A percentile compares a stretch with the other conserved stretches of the same genome.
Conservation (phyloP, 2,888 invertebrate species). For the Abscondita cerata region DNA sequence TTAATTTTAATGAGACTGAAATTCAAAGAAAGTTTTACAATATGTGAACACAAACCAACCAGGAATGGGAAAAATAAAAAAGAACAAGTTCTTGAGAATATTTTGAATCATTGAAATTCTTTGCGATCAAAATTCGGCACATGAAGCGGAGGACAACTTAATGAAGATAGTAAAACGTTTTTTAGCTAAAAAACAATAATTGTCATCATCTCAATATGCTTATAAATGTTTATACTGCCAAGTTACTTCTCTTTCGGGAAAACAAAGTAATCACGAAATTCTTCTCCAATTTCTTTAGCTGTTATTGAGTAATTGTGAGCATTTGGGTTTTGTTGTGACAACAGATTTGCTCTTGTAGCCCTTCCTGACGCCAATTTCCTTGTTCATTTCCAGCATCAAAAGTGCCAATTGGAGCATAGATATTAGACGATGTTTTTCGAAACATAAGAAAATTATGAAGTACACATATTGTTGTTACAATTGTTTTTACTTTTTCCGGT, state of each 20-base stretch:
- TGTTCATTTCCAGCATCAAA: constrained; percentile 7
- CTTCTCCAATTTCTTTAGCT: constrained; percentile 24
- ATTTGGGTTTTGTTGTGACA: constrained; percentile 13
- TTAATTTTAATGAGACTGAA: too few species aligned
- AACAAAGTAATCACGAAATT: constrained; percentile 26
- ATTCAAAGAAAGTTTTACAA: too few species aligned
- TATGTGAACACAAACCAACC: too few species aligned
- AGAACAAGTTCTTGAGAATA: too few species aligned
- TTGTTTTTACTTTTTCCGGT: constrained; percentile 16
- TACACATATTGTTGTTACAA: too few species aligned
- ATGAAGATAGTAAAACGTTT: too few species aligned
- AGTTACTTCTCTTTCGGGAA: constrained; percentile 29
- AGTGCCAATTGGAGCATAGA: constrained; percentile 21
- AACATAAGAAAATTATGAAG: constrained; percentile 30
- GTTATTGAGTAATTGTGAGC: constrained; percentile 15
- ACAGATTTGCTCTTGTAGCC: constrained; percentile 8
- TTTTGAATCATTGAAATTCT: too few species aligned
- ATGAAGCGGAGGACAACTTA: too few species aligned
- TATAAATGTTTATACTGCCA: constrained; percentile 36
- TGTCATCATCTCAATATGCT: too few species aligned
- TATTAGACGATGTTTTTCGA: constrained; percentile 6
- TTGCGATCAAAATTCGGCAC: too few species aligned
- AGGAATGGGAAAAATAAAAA: too few species aligned
- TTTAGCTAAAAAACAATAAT: too few species aligned
- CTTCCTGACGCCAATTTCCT: background rate